Base-by-base conservation (phyloP, 2,113 vertebrate species). In the Tragelaphus buxtoni region DNA sequence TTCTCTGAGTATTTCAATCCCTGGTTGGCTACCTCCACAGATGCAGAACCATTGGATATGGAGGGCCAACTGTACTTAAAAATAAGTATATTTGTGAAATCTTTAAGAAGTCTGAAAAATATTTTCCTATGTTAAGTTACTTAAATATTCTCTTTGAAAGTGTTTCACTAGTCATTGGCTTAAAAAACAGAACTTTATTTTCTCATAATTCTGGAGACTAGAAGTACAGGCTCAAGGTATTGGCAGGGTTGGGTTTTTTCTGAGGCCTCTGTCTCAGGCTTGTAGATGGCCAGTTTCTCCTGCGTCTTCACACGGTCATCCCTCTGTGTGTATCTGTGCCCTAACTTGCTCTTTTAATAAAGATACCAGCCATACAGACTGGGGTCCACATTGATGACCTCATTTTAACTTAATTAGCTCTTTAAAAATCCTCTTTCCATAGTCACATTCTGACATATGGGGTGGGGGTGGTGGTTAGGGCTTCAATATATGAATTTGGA, bases 51-150 rank as follows among this genome's bases (percentile, higher is more conserved):
- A 24, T 0, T 22, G 32, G 79, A 55, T 55, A 24, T 53, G 32
- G 32, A 24, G 49, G 11, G 49, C 79, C 79, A 55, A 81, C 18
- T 35, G 49, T 39, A 81, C 28, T 83, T 61, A 77, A 30, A 94
- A 89, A 88, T 81, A 86, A 85, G 56, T 14, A n/a, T 42, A 94
- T 87, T 84, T 86, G 86, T 93, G 47, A 97, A 85, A 80, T 61
- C 16, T 22, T 92, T 90, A 90, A 93, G 42, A 60, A 60, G 39
- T 55, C 3, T 87, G 69, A 65, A 87, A 97, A 96, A 92, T 94
- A 55, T 65, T 94, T 94, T 94, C 45, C 55, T 92, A 72, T 39
- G 24, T 88, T 90, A 94, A 53, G 18, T 17, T 65, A 84, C 35
- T 84, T 79, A 95, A 86, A 74, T 49, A 81, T 51, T 80, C 18